A percentile compares a stretch with the other conserved stretches of the same genome.
These are phyloP conservation scores for Polydrusus tereticollis DNA, from an alignment of 2,888 invertebrate species.

Conservation along the genomic window DNA sequence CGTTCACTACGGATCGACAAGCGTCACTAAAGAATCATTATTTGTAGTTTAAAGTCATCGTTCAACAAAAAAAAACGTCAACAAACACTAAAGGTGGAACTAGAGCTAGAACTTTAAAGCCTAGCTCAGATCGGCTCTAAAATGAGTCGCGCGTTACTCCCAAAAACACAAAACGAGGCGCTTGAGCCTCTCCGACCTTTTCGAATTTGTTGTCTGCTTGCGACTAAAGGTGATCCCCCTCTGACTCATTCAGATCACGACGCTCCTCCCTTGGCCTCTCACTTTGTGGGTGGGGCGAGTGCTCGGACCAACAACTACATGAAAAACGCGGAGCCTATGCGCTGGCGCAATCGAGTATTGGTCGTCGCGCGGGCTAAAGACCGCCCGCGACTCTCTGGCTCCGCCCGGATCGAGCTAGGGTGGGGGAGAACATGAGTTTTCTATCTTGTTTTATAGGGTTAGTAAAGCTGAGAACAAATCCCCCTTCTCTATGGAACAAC, in stretches of 20 bases:
- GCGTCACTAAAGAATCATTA: conserved; percentile 12
- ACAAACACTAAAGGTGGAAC: not conserved
- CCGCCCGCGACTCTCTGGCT: conserved; percentile 49
- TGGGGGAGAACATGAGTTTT: conserved; percentile 63
- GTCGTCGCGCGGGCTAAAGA: conserved; percentile 55
- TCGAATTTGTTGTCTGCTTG: conserved; percentile 63
- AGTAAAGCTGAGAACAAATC: conserved; percentile 67
- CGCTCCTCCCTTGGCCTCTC: conserved; percentile 58
- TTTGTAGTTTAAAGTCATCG: not conserved
- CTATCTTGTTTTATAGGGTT: conserved; percentile 68
- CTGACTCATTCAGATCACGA: conserved; percentile 61
- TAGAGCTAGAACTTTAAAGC: not conserved
- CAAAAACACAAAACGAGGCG: conserved; percentile 37
- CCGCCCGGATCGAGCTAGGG: conserved; percentile 53
- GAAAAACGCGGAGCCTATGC: conserved; percentile 60
- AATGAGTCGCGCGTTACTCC: conserved; percentile 33
- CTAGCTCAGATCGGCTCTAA: not conserved
- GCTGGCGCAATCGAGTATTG: conserved; percentile 54
- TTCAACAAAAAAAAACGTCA: too few relatives aligned
- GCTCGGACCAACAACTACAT: conserved; percentile 61
- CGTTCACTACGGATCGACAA: not conserved
- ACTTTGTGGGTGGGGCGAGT: conserved; percentile 58
- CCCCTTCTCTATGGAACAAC: conserved; percentile 66
- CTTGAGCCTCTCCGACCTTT: conserved; percentile 40
- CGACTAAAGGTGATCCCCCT: conserved; percentile 63